phyloP scores from a whole-genome alignment of 1,140 invertebrate species.

The Drosophila dunni region DNA sequence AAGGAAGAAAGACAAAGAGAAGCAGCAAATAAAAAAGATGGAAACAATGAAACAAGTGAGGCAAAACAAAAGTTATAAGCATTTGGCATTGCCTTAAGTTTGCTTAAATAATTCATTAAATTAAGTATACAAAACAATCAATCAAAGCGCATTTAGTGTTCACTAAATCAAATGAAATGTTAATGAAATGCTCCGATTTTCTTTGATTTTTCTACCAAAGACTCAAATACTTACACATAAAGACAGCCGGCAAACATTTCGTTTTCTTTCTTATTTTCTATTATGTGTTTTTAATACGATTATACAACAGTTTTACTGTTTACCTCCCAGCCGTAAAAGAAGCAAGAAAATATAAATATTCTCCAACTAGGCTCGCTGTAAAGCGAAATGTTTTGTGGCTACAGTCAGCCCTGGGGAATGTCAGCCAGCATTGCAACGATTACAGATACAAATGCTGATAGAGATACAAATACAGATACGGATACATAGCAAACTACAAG shows the following conservation, averaged over 20 bases:
- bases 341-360: conserved; percentile 17
- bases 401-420: conserved; percentile 25
- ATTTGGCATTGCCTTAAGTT: conserved; percentile 58
- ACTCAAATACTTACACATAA: not conserved
- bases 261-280: conserved; percentile 12
- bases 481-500: not conserved
- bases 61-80: conserved; percentile 65
- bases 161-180: conserved; percentile 47
- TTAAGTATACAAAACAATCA: conserved; percentile 78
- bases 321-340: not conserved
- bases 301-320: not conserved
- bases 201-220: conserved; percentile 35
- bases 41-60: conserved; percentile 36
- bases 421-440: conserved; percentile 7
- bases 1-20: conserved; percentile 15
- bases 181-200: conserved; percentile 70
- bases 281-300: conserved; percentile 2
- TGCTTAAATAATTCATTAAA: conserved; percentile 81
- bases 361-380: conserved; percentile 6
- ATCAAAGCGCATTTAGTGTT: conserved; percentile 74
- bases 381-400: conserved; percentile 27
- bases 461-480: conserved; percentile 1
- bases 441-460: not conserved
- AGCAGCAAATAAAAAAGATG: conserved; percentile 5
- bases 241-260: not conserved